Conservation (phyloP, 2,113 vertebrate species). For the Danionella cerebrum region DNA sequence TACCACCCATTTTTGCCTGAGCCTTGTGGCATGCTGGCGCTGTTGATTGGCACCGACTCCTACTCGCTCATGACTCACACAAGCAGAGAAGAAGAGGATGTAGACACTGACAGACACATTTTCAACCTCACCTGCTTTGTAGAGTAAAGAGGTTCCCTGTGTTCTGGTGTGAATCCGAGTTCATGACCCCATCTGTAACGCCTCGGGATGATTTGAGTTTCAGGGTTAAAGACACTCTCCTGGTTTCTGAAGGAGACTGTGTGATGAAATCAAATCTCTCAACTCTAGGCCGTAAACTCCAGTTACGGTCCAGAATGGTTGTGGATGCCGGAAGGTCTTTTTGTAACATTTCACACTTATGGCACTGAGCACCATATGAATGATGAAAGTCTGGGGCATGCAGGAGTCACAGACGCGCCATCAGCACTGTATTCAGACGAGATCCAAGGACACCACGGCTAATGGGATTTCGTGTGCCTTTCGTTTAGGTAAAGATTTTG, state of each 20-base stretch:
- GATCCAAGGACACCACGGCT: neutral
- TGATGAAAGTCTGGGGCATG: slow-evolving; percentile 6
- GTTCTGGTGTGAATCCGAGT: neutral
- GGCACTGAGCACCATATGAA: neutral
- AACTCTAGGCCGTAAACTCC: neutral
- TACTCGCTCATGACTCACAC: slow-evolving; percentile 34
- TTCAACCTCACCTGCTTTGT: slow-evolving; percentile 36
- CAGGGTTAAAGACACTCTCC: neutral
- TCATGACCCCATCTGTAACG: neutral
- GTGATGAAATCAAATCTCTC: slow-evolving; percentile 34
- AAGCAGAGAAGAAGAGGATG: slow-evolving; percentile 13
- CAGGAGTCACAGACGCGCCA: neutral
- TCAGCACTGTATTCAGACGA: neutral
- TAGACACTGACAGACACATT: slow-evolving; percentile 31
- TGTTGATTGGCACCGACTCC: slow-evolving; percentile 6
- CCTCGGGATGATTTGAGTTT: neutral
- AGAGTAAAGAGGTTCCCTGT: neutral
- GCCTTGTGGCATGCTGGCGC: slow-evolving; percentile 1
- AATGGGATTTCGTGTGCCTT: slow-evolving; percentile 8
- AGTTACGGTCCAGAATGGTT: slow-evolving; percentile 7
- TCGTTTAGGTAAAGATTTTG: slow-evolving; percentile 5
- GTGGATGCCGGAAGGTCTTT: neutral
- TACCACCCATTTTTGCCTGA: slow-evolving; percentile 32
- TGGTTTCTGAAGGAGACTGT: slow-evolving; percentile 14
- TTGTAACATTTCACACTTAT: neutral